phyloP scores from a whole-genome alignment of 2,888 invertebrate genomes.

The Pilophorus perplexus region DNA sequence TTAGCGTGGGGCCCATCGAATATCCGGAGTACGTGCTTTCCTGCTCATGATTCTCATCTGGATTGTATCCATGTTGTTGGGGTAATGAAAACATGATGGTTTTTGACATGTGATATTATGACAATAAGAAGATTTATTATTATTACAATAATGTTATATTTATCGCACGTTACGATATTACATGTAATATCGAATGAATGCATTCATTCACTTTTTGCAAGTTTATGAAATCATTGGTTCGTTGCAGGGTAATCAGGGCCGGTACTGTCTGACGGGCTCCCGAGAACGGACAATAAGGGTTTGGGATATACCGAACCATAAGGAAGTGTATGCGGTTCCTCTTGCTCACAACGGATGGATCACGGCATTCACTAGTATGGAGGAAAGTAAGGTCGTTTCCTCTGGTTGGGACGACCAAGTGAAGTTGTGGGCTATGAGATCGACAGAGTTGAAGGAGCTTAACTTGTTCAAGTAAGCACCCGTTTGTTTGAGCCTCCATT shows the following conservation, averaged over 20 bases:
- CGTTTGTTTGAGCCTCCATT: too few relatives aligned
- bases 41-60: too few relatives aligned
- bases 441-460: not conserved
- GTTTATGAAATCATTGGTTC: too few relatives aligned
- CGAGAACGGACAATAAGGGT: not conserved
- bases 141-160: too few relatives aligned
- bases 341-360: slow-evolving; percentile 9
- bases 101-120: not conserved
- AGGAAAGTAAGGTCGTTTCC: not conserved
- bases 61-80: not conserved
- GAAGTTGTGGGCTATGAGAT: not conserved
- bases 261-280: not conserved
- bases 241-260: too few relatives aligned
- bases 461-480: not conserved
- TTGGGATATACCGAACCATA: not conserved
- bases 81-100: not conserved
- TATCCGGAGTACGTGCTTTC: not conserved
- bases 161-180: too few relatives aligned
- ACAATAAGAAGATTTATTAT: too few relatives aligned
- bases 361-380: not conserved
- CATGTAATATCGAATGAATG: too few relatives aligned
- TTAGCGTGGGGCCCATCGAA: not conserved
- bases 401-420: not conserved
- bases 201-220: too few relatives aligned
- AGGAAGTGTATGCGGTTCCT: not conserved